phyloP scores from a whole-genome alignment of 2,888 invertebrate genomes.

The Agelastica alni region DNA sequence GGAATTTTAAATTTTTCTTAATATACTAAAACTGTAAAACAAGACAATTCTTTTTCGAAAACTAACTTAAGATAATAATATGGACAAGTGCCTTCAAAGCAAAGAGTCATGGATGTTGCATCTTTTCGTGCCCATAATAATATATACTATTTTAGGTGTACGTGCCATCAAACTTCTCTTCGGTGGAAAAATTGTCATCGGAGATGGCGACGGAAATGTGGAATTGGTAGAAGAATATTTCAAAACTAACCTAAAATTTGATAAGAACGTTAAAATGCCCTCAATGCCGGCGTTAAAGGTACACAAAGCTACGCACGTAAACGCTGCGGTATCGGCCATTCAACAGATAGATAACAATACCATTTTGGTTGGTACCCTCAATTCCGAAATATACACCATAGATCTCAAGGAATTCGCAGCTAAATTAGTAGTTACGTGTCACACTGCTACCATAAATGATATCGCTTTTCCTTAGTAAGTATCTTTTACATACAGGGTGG shows the following conservation, averaged over 20 bases:
- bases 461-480: slow-evolving; percentile 82
- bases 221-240: slow-evolving; percentile 65
- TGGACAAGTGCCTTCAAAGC: too few relatives aligned
- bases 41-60: too few relatives aligned
- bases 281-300: slow-evolving; percentile 56
- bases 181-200: slow-evolving; percentile 71
- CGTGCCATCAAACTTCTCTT: slow-evolving; percentile 67
- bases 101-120: too few relatives aligned
- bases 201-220: slow-evolving; percentile 83
- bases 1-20: too few relatives aligned
- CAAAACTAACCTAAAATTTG: slow-evolving; percentile 17
- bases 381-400: slow-evolving; percentile 81
- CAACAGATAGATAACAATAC: slow-evolving; percentile 64
- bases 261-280: slow-evolving; percentile 52
- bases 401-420: slow-evolving; percentile 69
- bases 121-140: too few relatives aligned
- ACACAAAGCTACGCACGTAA: slow-evolving; percentile 60
- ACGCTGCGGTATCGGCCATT: slow-evolving; percentile 76
- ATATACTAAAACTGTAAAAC: too few relatives aligned
- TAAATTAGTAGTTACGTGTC: slow-evolving; percentile 79
- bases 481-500: neutral
- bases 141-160: slow-evolving; percentile 64
- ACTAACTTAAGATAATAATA: too few relatives aligned
- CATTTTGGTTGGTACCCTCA: slow-evolving; percentile 75
- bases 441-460: slow-evolving; percentile 77